phyloP scores from a whole-genome alignment of 2,797 vertebrate species.

The Trichosurus vulpecula region DNA sequence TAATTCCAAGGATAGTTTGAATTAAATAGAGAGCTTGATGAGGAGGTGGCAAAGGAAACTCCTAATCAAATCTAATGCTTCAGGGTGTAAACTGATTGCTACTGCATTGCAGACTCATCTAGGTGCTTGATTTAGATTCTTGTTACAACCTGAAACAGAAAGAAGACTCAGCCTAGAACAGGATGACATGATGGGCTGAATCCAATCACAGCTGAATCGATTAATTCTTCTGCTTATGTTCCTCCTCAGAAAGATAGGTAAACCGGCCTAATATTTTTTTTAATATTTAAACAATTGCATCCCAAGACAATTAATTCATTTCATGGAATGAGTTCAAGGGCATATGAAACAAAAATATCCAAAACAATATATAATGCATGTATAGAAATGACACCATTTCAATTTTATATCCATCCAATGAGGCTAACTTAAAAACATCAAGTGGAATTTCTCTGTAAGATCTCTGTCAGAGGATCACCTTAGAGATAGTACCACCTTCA shows the following conservation, averaged over 20 bases:
- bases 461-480: not conserved
- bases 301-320: not conserved
- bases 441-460: not conserved
- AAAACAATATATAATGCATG: not conserved
- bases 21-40: not conserved
- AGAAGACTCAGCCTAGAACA: not conserved
- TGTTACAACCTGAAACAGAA: not conserved
- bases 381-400: not conserved
- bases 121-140: not conserved
- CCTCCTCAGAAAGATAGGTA: not conserved
- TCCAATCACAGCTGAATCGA: not conserved
- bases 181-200: not conserved
- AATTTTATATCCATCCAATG: not conserved
- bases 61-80: not conserved
- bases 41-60: not conserved
- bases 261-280: not conserved
- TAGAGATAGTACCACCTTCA: not conserved
- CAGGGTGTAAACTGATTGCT: not conserved
- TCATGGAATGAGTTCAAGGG: not conserved
- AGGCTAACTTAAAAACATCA: not conserved
- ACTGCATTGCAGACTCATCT: rapidly evolving
- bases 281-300: not conserved
- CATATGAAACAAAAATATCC: not conserved
- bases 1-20: not conserved
- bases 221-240: not conserved